Evolutionary conservation across 2,797 vertebrate species (phyloP).

Genomic region (Erethizon dorsatum): DNA sequence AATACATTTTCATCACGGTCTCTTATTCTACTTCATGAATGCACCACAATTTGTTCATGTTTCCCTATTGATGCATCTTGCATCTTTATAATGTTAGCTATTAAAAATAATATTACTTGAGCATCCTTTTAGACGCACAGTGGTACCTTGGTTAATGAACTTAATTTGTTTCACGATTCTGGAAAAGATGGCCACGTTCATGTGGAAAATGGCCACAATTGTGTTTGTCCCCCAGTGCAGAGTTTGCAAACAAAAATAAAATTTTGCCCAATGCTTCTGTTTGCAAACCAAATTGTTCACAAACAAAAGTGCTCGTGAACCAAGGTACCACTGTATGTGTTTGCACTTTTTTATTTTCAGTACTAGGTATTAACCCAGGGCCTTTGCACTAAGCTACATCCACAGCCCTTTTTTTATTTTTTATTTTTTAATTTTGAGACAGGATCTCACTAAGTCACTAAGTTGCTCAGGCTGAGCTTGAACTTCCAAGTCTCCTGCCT

Average conservation of each 20-base stretch:
- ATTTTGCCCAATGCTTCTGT: background rate
- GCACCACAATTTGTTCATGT: background rate
- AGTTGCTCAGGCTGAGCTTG: background rate
- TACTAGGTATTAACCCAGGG: background rate
- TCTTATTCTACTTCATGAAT: background rate
- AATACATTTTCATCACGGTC: background rate
- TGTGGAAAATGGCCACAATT: background rate
- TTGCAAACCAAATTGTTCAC: background rate
- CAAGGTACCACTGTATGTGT: background rate
- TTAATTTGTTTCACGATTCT: background rate
- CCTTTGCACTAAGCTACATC: background rate
- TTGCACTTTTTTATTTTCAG: background rate
- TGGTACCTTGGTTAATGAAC: background rate
- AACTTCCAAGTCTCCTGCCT: background rate
- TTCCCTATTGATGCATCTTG: background rate
- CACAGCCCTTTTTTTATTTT: background rate
- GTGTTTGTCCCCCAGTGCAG: background rate
- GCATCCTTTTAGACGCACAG: background rate
- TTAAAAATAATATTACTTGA: slow-evolving; percentile 20
- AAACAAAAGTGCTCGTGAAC: background rate
- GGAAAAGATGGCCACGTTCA: background rate
- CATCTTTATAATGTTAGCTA: slow-evolving; percentile 30
- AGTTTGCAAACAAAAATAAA: background rate
- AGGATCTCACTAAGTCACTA: background rate
- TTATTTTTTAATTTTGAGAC: background rate